These are phyloP conservation scores for Notarius lentiginosus DNA, from an alignment of 2,113 vertebrate genomes.

Conservation along the genomic window DNA sequence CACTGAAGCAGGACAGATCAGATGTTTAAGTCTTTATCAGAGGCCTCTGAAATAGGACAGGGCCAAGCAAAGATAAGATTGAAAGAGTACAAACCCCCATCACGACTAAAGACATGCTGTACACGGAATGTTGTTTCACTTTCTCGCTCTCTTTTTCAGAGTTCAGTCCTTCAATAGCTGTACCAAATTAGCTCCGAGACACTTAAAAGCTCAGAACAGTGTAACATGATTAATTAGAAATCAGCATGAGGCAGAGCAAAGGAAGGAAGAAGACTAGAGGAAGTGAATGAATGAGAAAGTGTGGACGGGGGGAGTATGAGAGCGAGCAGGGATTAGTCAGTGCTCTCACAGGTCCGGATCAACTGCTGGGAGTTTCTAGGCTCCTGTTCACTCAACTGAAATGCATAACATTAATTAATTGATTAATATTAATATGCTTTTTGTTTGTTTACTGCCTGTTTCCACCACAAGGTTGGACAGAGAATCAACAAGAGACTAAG, in stretches of 20 bases:
- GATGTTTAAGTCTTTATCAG: constrained; percentile 26
- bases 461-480: not conserved
- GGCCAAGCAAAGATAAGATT: constrained; percentile 35
- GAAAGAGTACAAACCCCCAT: constrained; percentile 11
- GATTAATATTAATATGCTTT: not conserved
- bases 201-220: constrained; percentile 26
- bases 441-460: not conserved
- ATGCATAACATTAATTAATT: not conserved
- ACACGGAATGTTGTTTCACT: constrained; percentile 7
- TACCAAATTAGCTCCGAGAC: constrained; percentile 27
- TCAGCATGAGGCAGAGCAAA: constrained; percentile 22
- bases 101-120: not conserved
- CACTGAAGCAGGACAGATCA: constrained; percentile 9
- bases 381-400: not conserved
- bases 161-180: constrained; percentile 23
- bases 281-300: not conserved
- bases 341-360: not conserved
- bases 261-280: not conserved
- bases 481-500: not conserved
- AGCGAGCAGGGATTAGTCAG: constrained; percentile 8
- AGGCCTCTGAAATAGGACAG: constrained; percentile 18
- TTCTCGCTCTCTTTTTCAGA: constrained; percentile 5
- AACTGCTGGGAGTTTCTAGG: not conserved
- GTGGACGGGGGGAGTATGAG: not conserved
- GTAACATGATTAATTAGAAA: constrained; percentile 40